Base-by-base conservation (phyloP, 1,140 invertebrate genomes). In the Scaptodrosophila lebanonensis region DNA sequence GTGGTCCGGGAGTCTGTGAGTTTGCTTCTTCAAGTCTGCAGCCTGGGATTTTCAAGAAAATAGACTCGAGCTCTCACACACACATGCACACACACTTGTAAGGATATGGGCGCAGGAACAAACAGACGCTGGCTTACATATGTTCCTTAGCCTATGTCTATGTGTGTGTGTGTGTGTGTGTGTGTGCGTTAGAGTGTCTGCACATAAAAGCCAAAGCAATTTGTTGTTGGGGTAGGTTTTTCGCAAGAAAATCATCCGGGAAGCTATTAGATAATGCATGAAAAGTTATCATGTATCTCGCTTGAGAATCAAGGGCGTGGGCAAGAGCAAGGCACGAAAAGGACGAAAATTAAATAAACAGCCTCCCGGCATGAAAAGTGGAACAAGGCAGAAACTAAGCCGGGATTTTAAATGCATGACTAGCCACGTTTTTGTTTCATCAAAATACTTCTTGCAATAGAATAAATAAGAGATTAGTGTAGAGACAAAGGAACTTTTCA, bases 181-280 rank as follows among this genome's bases (percentile, higher is more conserved):
- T 32, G 49, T 29, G 47, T 40, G 32, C 50, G 64, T 68, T 65
- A 45, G 44, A 25, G 22, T n/a, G n/a, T n/a, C n/a, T n/a, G n/a
- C 12, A 33, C 32, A 33, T 33, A 33, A 64, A 52, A 43, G 44
- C 51, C 25, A 33, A 66, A 66, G 61, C 36, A 39, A 44, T 59
- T 56, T 62, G 66, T 66, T 76, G 71, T 76, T 76, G 71, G 71
- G 71, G 71, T 75, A 76, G 71, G 71, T 65, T 90, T 91, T 47
- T 93, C 18, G 30, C 43, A 43, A 33, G 49, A 63, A 66, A 65
- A 64, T 56, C 56, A 67, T 64, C 59, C 70, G 73, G 54, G 47
- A 67, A 63, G 65, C 60, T 61, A 59, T 76, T 75, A 75, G 71
- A 75, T 75, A 73, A 73, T 72, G 56, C 38, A 56, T 62, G 51